These are phyloP conservation scores for Trogon surrucura DNA, from an alignment of 2,113 vertebrate species.

Conservation along the genomic window DNA sequence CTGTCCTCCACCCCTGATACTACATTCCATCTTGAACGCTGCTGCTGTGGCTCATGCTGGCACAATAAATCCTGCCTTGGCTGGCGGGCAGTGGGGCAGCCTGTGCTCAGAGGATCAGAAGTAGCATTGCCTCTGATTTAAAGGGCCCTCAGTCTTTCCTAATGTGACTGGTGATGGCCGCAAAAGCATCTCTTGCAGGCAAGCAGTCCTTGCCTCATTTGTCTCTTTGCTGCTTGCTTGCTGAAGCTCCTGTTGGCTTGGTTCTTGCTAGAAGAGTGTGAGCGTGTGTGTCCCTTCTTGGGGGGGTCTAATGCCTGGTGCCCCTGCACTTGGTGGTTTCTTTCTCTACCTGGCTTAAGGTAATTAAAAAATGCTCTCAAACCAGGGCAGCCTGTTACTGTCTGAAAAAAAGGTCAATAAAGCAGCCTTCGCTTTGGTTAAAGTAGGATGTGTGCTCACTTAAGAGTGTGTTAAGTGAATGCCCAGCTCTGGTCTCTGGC, in stretches of 20 bases:
- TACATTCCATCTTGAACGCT: not conserved
- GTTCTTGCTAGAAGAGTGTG: not conserved
- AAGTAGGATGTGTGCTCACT: not conserved
- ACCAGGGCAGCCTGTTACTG: not conserved
- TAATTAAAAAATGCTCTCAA: too few species aligned
- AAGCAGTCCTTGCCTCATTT: not conserved
- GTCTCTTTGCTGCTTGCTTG: not conserved
- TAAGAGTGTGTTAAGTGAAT: not conserved
- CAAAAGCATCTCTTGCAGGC: not conserved
- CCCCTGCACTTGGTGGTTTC: not conserved
- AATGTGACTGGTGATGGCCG: not conserved
- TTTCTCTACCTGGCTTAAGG: not conserved
- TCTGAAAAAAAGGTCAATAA: not conserved
- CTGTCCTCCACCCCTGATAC: not conserved
- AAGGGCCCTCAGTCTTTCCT: not conserved
- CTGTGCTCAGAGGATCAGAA: not conserved
- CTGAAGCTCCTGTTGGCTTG: not conserved
- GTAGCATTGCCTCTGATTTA: not conserved
- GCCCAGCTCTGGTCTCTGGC: not conserved
- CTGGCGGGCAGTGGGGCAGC: not conserved
- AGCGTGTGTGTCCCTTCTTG: fast-evolving
- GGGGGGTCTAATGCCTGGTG: not conserved
- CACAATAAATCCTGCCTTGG: not conserved
- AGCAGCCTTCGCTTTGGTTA: not conserved
- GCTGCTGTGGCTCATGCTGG: not conserved